Evolutionary conservation across 2,888 invertebrate genomes (phyloP).

Genomic region (Aporophyla nigra): DNA sequence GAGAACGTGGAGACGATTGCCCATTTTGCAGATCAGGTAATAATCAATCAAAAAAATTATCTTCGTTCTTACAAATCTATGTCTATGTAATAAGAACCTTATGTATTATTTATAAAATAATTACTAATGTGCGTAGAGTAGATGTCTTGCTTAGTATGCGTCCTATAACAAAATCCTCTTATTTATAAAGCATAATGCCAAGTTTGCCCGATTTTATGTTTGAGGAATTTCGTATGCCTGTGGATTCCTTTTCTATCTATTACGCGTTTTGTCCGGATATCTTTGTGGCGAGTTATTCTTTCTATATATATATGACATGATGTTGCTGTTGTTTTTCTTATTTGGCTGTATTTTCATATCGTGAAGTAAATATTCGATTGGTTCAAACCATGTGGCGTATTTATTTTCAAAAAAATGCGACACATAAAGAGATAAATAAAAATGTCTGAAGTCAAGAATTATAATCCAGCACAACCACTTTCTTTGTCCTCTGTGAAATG

Average conservation of each 20-base stretch:
- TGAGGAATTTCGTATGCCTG: background rate
- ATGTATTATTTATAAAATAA: background rate
- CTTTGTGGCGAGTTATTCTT: background rate
- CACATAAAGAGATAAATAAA: too few species aligned
- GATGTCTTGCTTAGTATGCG: background rate
- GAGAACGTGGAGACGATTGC: slow-evolving; percentile 92
- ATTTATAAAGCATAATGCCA: too few species aligned
- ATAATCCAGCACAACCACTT: too few species aligned
- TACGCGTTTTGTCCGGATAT: background rate
- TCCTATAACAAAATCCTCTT: background rate
- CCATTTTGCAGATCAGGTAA: slow-evolving; percentile 86
- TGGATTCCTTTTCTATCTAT: background rate
- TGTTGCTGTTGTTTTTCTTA: background rate
- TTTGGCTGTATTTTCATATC: background rate
- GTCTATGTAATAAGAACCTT: background rate
- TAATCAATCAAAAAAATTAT: background rate
- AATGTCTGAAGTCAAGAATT: too few species aligned
- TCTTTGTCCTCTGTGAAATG: too few species aligned
- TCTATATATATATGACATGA: background rate
- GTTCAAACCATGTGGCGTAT: background rate
- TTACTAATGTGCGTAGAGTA: background rate
- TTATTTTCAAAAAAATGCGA: too few species aligned
- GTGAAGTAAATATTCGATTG: background rate
- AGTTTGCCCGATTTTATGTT: background rate
- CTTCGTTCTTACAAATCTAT: background rate